phyloP scores from a whole-genome alignment of 2,888 invertebrate genomes.

The Punctoribates punctum region DNA sequence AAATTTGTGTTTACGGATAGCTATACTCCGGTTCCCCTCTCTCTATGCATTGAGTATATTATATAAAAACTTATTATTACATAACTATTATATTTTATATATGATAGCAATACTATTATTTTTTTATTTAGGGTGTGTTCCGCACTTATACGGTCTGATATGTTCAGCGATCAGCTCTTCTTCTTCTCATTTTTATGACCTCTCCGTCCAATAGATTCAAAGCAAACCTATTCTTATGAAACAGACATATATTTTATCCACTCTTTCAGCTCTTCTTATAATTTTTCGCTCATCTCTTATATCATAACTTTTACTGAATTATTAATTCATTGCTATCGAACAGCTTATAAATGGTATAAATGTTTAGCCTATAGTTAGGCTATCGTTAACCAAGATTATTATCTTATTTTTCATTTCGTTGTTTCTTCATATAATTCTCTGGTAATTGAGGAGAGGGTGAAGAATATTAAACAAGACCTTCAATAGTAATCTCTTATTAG shows the following conservation, averaged over 20 bases:
- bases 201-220: not conserved
- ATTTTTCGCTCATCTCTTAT: not conserved
- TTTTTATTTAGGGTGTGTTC: constrained; percentile 26
- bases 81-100: not conserved
- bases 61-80: not conserved
- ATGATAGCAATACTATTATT: constrained; percentile 5
- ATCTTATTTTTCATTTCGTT: too few species aligned
- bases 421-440: too few species aligned
- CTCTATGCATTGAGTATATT: too few species aligned
- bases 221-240: constrained; percentile 3
- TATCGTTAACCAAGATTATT: too few species aligned
- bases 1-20: too few species aligned
- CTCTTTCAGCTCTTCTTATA: not conserved
- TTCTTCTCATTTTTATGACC: not conserved
- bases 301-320: not conserved
- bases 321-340: constrained; percentile 10
- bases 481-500: too few species aligned
- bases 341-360: not conserved
- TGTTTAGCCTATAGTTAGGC: not conserved
- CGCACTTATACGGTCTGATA: not conserved
- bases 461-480: too few species aligned
- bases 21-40: too few species aligned
- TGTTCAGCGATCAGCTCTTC: not conserved
- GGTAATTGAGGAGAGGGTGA: too few species aligned
- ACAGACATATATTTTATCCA: not conserved